Percentiles rank a stretch among this genome's conserved stretches.
Evolutionary conservation across 2,113 vertebrate genomes (phyloP).

Genomic region (Lagopus leucura): DNA sequence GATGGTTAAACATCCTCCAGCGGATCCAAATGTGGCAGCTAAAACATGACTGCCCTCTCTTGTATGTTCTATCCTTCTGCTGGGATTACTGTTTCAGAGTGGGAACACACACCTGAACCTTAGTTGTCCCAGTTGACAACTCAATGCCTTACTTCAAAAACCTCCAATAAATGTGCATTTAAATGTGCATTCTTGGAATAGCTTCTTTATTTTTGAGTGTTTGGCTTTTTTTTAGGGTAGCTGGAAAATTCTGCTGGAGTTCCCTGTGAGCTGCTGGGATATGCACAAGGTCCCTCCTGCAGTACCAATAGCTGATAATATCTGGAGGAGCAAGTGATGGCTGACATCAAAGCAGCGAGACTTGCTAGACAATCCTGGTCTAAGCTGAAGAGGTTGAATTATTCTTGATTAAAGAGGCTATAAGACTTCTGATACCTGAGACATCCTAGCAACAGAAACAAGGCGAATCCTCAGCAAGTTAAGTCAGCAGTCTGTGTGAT

Average conservation of each 20-base stretch:
- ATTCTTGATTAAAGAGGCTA: neutral
- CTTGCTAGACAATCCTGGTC: neutral
- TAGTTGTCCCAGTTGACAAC: neutral
- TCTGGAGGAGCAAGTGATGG: neutral
- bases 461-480: neutral
- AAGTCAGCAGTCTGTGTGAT: neutral
- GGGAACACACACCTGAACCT: neutral
- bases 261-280: neutral
- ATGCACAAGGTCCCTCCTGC: neutral
- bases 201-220: too few species aligned
- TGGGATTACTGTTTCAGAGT: neutral
- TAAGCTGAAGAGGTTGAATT: neutral
- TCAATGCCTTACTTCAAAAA: accelerated
- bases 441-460: neutral
- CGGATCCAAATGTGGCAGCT: neutral
- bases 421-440: neutral
- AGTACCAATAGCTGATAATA: neutral
- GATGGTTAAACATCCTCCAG: neutral
- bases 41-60: neutral
- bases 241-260: neutral
- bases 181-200: neutral
- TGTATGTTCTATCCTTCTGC: neutral
- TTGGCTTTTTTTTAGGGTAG: neutral
- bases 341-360: neutral
- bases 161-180: neutral